Evolutionary conservation across 2,113 vertebrate genomes (phyloP), one percentile per base, ranked within the genome.

Genomic region (Podarcis muralis): DNA sequence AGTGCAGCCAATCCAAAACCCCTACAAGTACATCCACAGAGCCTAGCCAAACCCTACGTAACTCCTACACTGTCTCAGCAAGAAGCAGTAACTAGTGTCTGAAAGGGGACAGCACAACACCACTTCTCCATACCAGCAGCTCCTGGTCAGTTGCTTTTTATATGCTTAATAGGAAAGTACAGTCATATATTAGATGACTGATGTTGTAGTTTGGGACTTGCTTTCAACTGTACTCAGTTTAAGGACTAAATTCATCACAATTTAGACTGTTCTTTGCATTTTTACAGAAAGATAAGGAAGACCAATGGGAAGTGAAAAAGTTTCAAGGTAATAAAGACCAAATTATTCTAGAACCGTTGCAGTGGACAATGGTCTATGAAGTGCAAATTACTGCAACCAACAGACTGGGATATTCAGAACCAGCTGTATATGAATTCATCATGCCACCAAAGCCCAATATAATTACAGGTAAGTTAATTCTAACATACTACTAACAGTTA

Each of bases 321-420:
- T 98, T 99, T 0, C 98, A 98, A 0, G 99, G 99, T n/a, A 97
- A 96, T 30, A 98, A 97, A 87, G 99, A 99, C 84, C 98, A 98
- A 32, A 98, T 99, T 18, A 97, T 99, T 93, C 95, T 99, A 92
- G 98, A 99, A 93, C 98, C 98, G 48, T 98, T 99, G 62, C 98
- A 99, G 2, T 99, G 99, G 99, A 99, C 99, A 93, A 98, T 98
- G 83, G 98, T 97, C 80, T 99, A 99, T 0, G 98, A 99, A 96
- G 99, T 99, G 83, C 98, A 99, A 93, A 99, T 99, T 92, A 99
- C 98, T 74, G 99, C 99, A 48, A 98, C 98, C 79, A 99, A 99
- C 87, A 97, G 99, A 92, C 96, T 99, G 93, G 99, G 99, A 89
- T 97, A 98, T 92, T 99, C 99, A 23, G 98, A 99, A 91, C 99